phyloP scores from a whole-genome alignment of 2,113 vertebrate species.

The Leptodactylus fuscus region DNA sequence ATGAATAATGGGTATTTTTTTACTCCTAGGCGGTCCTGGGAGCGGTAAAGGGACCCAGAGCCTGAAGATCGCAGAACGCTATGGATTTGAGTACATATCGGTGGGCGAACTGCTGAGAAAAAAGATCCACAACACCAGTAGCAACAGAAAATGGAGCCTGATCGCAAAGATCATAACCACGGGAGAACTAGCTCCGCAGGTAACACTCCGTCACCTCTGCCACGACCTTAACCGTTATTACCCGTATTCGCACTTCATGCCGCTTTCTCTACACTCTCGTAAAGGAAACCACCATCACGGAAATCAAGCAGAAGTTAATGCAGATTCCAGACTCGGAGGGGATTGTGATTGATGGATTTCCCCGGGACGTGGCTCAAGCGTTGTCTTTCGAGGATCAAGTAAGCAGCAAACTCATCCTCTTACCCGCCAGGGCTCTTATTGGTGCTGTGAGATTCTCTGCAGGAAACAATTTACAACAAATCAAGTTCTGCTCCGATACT shows the following conservation, averaged over 20 bases:
- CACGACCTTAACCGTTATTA: conserved; percentile 18
- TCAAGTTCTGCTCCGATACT: neutral
- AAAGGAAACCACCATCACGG: conserved; percentile 98
- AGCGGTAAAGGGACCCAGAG: conserved; percentile 98
- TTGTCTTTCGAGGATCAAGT: conserved; percentile 98
- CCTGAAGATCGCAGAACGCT: conserved; percentile 95
- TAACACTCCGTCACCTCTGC: conserved; percentile 64
- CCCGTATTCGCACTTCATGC: neutral
- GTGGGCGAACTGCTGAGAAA: conserved; percentile 94
- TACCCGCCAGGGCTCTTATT: conserved; percentile 49
- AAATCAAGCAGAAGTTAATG: conserved; percentile 98
- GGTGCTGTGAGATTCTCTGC: neutral
- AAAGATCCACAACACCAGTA: conserved; percentile 96
- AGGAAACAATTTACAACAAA: conserved; percentile 30
- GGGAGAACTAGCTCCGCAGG: conserved; percentile 97
- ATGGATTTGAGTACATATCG: conserved; percentile 94
- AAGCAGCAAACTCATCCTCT: conserved; percentile 65
- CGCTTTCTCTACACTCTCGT: conserved; percentile 49
- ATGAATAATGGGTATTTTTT: conserved; percentile 9
- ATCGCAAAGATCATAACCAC: conserved; percentile 99
- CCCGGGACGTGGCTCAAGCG: conserved; percentile 94
- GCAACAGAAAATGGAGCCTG: conserved; percentile 97
- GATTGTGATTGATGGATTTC: conserved; percentile 96
- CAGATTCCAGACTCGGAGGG: conserved; percentile 94
- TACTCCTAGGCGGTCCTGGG: conserved; percentile 88